phyloP scores from a whole-genome alignment of 2,113 vertebrate species.

The Atherinomorus stipes region DNA sequence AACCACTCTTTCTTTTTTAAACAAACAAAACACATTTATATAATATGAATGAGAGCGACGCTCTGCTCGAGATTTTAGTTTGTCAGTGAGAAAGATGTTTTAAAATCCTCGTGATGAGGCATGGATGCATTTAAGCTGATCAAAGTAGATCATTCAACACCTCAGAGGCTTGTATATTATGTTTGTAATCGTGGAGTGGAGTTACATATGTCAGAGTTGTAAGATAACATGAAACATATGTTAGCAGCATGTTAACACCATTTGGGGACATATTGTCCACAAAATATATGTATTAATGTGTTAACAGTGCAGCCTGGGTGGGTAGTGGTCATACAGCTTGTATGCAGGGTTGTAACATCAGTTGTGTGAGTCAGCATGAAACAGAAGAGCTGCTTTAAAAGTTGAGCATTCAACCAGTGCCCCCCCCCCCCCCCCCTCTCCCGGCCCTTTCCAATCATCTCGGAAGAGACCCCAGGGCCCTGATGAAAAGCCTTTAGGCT shows the following conservation, averaged over 20 bases:
- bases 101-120: not conserved
- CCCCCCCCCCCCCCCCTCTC: not conserved
- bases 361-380: constrained; percentile 60
- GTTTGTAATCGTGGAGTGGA: constrained; percentile 28
- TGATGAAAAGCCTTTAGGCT: constrained; percentile 69
- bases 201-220: constrained; percentile 10
- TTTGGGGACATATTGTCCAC: constrained; percentile 19
- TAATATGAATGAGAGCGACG: not conserved
- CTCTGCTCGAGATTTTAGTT: not conserved
- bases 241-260: constrained; percentile 42
- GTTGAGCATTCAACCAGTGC: constrained; percentile 2
- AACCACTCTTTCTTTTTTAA: not conserved
- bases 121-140: not conserved
- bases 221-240: constrained; percentile 46
- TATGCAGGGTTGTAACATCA: constrained; percentile 46
- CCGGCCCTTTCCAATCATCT: constrained; percentile 2
- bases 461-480: constrained; percentile 56
- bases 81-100: not conserved
- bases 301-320: constrained; percentile 39
- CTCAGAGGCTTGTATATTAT: constrained; percentile 6
- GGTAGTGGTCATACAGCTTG: constrained; percentile 37
- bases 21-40: constrained; percentile 2
- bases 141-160: constrained; percentile 16
- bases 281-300: constrained; percentile 43
- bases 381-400: not conserved